Conservation (phyloP, 2,797 vertebrate species). For the Protonibea diacanthus region DNA sequence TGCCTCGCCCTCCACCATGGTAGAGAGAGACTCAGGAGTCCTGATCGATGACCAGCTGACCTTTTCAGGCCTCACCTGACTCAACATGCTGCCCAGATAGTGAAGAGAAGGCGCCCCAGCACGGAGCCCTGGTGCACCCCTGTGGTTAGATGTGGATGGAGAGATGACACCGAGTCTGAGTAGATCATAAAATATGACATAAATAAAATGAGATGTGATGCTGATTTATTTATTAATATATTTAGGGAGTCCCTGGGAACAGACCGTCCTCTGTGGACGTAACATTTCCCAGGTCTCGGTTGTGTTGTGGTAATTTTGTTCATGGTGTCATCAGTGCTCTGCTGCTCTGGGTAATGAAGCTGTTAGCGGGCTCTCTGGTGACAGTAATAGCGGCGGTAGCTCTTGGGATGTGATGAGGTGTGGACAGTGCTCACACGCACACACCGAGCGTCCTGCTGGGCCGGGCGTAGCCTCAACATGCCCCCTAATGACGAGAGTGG, state of each 20-base stretch:
- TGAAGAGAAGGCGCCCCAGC: too few relatives aligned
- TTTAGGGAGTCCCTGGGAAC: background rate
- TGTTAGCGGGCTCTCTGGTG: slow-evolving; percentile 75
- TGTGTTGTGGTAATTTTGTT: slow-evolving; percentile 61
- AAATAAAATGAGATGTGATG: background rate
- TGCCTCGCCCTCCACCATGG: too few relatives aligned
- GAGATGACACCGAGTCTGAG: too few relatives aligned
- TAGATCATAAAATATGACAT: too few relatives aligned
- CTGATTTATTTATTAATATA: background rate
- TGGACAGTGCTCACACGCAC: slow-evolving; percentile 48
- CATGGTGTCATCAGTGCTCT: slow-evolving; percentile 57
- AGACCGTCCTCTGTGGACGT: background rate
- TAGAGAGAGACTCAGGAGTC: too few relatives aligned
- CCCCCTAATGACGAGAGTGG: slow-evolving; percentile 73
- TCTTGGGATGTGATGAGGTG: slow-evolving; percentile 75
- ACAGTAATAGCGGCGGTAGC: slow-evolving; percentile 73
- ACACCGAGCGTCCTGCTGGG: slow-evolving; percentile 63
- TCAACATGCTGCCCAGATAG: too few relatives aligned
- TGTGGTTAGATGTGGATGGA: too few relatives aligned
- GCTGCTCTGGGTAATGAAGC: slow-evolving; percentile 77
- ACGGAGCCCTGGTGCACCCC: too few relatives aligned
- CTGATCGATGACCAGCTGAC: too few relatives aligned
- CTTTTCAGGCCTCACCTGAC: too few relatives aligned
- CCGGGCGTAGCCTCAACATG: slow-evolving; percentile 76
- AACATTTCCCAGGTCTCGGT: slow-evolving; percentile 21